These are phyloP conservation scores for Hirtodrosophila cameraria DNA, from an alignment of 2,888 invertebrate genomes.

Conservation along the genomic window DNA sequence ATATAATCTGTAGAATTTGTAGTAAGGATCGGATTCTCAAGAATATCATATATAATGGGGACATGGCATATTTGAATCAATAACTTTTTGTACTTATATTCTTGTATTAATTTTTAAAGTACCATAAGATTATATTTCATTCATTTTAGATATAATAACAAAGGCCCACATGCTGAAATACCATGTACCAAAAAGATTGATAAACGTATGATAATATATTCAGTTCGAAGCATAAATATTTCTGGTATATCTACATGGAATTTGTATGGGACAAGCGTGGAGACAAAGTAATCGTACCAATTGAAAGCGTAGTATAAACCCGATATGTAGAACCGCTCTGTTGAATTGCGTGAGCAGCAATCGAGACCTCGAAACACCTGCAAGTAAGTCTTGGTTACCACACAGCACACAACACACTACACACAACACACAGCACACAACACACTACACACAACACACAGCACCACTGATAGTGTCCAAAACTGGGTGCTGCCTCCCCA, in stretches of 20 bases:
- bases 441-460: constrained; percentile 4
- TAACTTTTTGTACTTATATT: too few relatives aligned
- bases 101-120: too few relatives aligned
- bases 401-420: too few relatives aligned
- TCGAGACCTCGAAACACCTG: constrained; percentile 60
- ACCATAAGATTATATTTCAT: too few relatives aligned
- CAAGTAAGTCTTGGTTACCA: constrained; percentile 28
- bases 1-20: too few relatives aligned
- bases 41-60: too few relatives aligned
- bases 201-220: too few relatives aligned
- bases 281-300: constrained; percentile 1
- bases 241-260: neutral
- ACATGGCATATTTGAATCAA: too few relatives aligned
- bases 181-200: too few relatives aligned
- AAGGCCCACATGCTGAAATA: too few relatives aligned
- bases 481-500: constrained; percentile 20
- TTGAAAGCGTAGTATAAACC: constrained; percentile 18
- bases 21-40: too few relatives aligned
- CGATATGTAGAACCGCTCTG: constrained; percentile 40
- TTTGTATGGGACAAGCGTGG: constrained; percentile 1
- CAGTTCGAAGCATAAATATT: neutral
- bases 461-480: constrained; percentile 38
- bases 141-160: too few relatives aligned
- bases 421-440: constrained; percentile 14
- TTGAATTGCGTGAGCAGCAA: constrained; percentile 43